Evolutionary conservation across 2,113 vertebrate species (phyloP), one percentile per base, ranked within the genome.

Genomic region (Prionailurus viverrinus): DNA sequence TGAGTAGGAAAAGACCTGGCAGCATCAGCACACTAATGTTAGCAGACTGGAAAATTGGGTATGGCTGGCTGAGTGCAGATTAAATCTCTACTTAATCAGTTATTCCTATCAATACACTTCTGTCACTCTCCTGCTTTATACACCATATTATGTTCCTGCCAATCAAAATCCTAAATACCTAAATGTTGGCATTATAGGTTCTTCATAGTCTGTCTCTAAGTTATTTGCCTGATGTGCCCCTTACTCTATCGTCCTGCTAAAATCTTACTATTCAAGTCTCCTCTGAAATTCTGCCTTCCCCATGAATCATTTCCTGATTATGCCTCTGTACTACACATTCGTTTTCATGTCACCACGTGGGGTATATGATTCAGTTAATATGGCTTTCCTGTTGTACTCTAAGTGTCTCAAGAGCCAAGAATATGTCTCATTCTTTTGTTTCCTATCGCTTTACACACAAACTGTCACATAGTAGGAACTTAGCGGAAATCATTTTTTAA

Each of bases 161-260:
- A 86, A 5, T 79, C 86, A 95, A 96, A 81, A 79, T 78, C 78
- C 29, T 48, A 68, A 73, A 79, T 63, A 89, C 31, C 25, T 92
- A 94, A 80, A 85, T 79, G 27, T 68, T 92, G 36, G 8, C 29
- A 58, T 68, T 92, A 74, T 66, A 23, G 8, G 7, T 73, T 82
- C 18, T 84, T 76, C 9, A n/a, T 36, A 85, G 7, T 80, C 21
- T 73, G 7, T 53, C 58, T 94, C 41, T 7, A 93, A 29, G 13
- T 84, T 18, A 23, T 80, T 88, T 76, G 53, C 21, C 66, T 92
- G 1, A 39, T 58, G 6, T 88, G 16, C 51, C 31, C 14, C 13
- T 93, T 61, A 58, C 25, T 85, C 21, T 51, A 41, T 6, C 13
- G 65, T 74, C 33, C 19, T 82, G 14, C 53, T 68, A 95, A 95